Base-by-base conservation (phyloP, 2,888 invertebrate genomes). In the Aleiodes alternator region DNA sequence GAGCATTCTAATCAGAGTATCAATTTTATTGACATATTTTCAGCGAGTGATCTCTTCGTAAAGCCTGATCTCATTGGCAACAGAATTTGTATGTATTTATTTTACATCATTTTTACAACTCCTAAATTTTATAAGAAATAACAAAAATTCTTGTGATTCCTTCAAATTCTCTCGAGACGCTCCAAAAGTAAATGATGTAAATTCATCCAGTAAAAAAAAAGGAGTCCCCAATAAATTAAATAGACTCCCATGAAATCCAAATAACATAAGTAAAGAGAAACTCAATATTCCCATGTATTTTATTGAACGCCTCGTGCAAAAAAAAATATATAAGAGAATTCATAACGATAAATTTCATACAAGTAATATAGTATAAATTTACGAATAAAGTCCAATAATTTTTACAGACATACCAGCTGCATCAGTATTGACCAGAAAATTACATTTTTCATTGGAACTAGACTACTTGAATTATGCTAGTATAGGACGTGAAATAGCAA, bases 401-500 rank as follows among this genome's bases (percentile, higher is more conserved):
- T 66, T 51, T n/a, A 43, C 34, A 81, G 81, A 79, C 72, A 73
- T 79, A 53, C 81, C 81, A 34, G 81, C 79, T 3, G 78, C 75
- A 9, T 73, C 78, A 4, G 70, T 73, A 31, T 64, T 79, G 8
- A 64, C 76, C 16, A 72, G 72, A n/a, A 74, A 73, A 56, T 77
- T 77, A 31, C 80, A 74, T 61, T 50, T 59, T 14, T 5, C 38
- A 31, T 34, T 11, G 6, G 69, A 81, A 31, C 69, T 80, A 48
- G 80, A 80, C 68, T 79, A 77, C 59, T 7, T 80, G 50, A 79
- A 79, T 76, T 77, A 75, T 56, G 79, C 77, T 12, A 70, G 74
- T 38, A 66, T 82, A 55, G 81, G 82, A 12, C 43, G 81, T n/a
- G 75, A 82, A 72, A 79, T 81, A 7, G 81, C 78, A 2, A 69